phyloP scores from a whole-genome alignment of 1,140 invertebrate species.

The Heliothis virescens region DNA sequence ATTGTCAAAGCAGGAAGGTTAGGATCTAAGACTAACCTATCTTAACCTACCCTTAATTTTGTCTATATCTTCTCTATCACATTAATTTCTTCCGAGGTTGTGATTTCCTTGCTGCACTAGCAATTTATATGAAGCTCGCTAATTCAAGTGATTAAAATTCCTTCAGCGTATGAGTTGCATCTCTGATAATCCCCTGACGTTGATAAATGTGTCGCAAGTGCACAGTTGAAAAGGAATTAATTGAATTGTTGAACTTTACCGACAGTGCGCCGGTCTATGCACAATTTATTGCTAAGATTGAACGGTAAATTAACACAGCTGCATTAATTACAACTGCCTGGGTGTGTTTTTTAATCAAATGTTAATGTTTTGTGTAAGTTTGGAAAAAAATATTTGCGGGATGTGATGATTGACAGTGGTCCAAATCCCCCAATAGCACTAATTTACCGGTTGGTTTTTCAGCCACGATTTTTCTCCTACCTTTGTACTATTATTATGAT shows the following conservation, averaged over 20 bases:
- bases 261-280: neutral
- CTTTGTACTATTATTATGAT: no score
- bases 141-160: constrained; percentile 37
- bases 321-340: neutral
- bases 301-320: constrained; percentile 8
- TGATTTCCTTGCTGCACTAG: no score
- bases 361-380: constrained; percentile 8
- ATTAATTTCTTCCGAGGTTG: no score
- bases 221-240: constrained; percentile 10
- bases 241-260: constrained; percentile 40
- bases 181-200: constrained; percentile 21
- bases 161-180: constrained; percentile 9
- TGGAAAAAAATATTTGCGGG: constrained; percentile 10
- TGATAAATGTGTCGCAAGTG: constrained; percentile 36
- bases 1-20: no score
- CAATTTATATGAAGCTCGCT: neutral
- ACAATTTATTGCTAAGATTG: constrained; percentile 11
- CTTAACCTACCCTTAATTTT: no score
- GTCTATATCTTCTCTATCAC: no score
- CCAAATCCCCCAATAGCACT: no score
- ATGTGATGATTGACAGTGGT: neutral
- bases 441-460: no score
- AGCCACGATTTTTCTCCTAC: no score
- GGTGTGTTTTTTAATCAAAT: neutral
- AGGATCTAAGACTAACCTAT: no score